Evolutionary conservation across 2,113 vertebrate species (phyloP), one percentile per base, ranked within the genome.

Genomic region (Oceanodroma tethys): DNA sequence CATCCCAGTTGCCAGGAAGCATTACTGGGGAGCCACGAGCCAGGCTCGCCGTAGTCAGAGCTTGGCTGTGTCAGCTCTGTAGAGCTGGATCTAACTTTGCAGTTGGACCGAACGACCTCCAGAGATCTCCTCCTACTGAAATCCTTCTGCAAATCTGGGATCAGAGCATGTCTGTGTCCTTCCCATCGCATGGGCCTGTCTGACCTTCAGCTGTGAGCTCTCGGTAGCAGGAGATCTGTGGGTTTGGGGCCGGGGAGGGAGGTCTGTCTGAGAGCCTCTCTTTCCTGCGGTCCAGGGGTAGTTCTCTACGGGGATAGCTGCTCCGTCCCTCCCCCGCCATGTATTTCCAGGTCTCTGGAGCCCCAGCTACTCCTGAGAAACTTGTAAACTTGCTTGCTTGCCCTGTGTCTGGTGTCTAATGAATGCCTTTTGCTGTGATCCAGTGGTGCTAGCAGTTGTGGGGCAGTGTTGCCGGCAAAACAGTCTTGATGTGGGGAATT

Each of bases 91-190:
- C 56, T 62, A 29, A 72, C 78, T 84, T 48, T 79, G 81, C 78
- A 7, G 60, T 82, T 94, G 87, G 87, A 87, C 91, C 30, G 4
- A 85, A 47, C 5, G 22, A 74, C 90, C 95, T 95, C 81, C 1
- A 9, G 87, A 85, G 96, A 90, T 97, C 92, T 94, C 91, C 87
- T 97, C 96, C 93, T 91, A 68, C 92, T 80, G 87, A 87, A 96
- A 82, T 94, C 74, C 66, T 96, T 56, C 91, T 45, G 84, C 93
- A 72, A 87, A 79, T 91, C 65, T 84, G 91, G 78, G 89, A 81
- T 86, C 53, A 12, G 90, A 96, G 84, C 19, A 7, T 84, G 86
- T 25, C 93, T 60, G 52, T 56, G 95, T 89, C 95, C 93, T 94
- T 94, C 93, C 95, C 87, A 36, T 72, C 3, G 0, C 81, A 52